A percentile compares a stretch with the other conserved stretches of the same genome.
Evolutionary conservation across 2,888 invertebrate genomes (phyloP).

Genomic region (Volucella bombylans): DNA sequence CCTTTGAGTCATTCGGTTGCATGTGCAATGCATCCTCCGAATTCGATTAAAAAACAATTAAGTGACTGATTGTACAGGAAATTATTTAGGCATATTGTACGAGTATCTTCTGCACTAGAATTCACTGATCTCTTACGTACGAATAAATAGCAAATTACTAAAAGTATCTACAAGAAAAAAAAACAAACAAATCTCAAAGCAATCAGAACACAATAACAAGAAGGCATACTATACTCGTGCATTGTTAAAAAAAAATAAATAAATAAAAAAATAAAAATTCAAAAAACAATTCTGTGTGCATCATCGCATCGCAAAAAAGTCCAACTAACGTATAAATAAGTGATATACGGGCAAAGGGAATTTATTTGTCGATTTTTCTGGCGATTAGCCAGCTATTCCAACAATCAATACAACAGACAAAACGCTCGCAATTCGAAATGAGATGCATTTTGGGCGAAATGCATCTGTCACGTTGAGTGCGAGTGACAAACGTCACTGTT

Average conservation of each 20-base stretch:
- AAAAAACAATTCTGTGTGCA: conserved; percentile 48
- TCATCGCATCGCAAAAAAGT: conserved; percentile 45
- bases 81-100: conserved; percentile 66
- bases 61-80: conserved; percentile 57
- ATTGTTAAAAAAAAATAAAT: not conserved
- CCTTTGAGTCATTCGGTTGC: conserved; percentile 54
- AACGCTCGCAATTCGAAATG: conserved; percentile 57
- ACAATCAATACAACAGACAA: conserved; percentile 71
- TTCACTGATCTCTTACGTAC: conserved; percentile 35
- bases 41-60: conserved; percentile 50
- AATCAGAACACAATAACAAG: conserved; percentile 60
- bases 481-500: conserved; percentile 78
- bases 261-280: conserved; percentile 20
- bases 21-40: not conserved
- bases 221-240: not conserved
- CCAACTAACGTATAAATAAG: conserved; percentile 61
- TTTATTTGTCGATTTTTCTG: conserved; percentile 70
- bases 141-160: conserved; percentile 67
- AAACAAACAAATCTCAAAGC: conserved; percentile 33
- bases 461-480: conserved; percentile 81
- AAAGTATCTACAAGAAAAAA: conserved; percentile 37
- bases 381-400: conserved; percentile 70
- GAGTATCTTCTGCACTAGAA: conserved; percentile 46
- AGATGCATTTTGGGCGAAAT: conserved; percentile 63
- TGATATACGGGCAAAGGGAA: conserved; percentile 67